These are phyloP conservation scores for Dryadula phaetusa DNA, from an alignment of 2,888 invertebrate genomes.

Conservation along the genomic window DNA sequence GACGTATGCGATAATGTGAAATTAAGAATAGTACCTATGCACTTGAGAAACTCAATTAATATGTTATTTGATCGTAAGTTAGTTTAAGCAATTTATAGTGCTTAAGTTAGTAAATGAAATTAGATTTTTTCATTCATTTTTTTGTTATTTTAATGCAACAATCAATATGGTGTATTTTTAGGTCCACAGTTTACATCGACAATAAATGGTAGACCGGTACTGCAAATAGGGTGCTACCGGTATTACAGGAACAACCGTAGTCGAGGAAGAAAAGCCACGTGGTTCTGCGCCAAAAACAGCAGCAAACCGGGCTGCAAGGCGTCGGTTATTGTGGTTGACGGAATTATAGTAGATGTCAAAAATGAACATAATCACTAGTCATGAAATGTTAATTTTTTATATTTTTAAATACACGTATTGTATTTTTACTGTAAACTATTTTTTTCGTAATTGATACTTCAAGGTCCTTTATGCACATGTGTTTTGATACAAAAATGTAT, in stretches of 20 bases:
- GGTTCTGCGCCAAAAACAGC: constrained; percentile 52
- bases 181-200: constrained; percentile 45
- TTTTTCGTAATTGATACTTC: not conserved
- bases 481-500: no score
- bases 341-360: constrained; percentile 47
- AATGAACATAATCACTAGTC: constrained; percentile 52
- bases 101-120: not conserved
- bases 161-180: constrained; percentile 31
- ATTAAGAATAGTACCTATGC: no score
- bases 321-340: constrained; percentile 49
- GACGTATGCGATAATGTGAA: no score
- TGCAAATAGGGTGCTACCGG: constrained; percentile 49
- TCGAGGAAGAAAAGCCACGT: constrained; percentile 48
- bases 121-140: not conserved
- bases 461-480: not conserved
- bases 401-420: not conserved
- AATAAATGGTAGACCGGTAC: constrained; percentile 47
- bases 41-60: not conserved
- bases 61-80: not conserved
- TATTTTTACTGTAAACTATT: not conserved
- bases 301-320: constrained; percentile 50
- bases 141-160: not conserved
- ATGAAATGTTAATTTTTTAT: not conserved
- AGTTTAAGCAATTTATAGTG: not conserved
- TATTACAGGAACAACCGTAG: constrained; percentile 52